These are phyloP conservation scores for Nothoprocta perdicaria DNA, from an alignment of 2,113 vertebrate genomes.

Conservation along the genomic window DNA sequence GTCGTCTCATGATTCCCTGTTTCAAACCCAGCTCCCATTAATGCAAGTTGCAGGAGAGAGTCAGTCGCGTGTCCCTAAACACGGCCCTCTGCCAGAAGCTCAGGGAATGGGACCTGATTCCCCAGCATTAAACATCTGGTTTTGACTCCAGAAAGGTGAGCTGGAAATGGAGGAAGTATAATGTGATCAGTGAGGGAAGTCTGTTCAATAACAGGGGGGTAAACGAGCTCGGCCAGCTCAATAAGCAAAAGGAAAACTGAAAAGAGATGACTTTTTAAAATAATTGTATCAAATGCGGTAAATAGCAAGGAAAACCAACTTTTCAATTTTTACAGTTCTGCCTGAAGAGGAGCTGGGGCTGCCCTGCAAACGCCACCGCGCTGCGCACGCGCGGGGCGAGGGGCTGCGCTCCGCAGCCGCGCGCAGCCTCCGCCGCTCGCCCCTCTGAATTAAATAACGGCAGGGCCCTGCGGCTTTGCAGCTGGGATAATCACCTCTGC, in stretches of 20 bases:
- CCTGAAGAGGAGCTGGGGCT: background rate
- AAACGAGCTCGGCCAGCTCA: background rate
- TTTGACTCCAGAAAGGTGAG: background rate
- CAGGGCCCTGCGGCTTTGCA: background rate
- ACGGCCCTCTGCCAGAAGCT: background rate
- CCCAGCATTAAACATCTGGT: background rate
- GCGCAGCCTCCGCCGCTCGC: background rate
- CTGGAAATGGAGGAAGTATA: background rate
- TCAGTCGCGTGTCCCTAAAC: background rate
- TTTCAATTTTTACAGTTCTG: background rate
- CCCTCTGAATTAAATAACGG: background rate
- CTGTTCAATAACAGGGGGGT: background rate
- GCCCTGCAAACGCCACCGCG: too few species aligned
- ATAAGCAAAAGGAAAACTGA: background rate
- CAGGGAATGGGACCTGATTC: background rate
- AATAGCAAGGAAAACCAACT: background rate
- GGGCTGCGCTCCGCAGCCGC: background rate
- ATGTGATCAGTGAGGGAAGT: background rate
- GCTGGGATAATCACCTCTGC: background rate
- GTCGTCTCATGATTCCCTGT: rapidly evolving
- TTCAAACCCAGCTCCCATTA: background rate
- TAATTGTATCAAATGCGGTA: background rate
- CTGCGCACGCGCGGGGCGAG: too few species aligned
- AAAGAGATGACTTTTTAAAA: background rate
- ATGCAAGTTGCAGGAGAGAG: background rate